Base-by-base conservation (phyloP, 1,140 invertebrate genomes). In the Drosophila eugracilis region DNA sequence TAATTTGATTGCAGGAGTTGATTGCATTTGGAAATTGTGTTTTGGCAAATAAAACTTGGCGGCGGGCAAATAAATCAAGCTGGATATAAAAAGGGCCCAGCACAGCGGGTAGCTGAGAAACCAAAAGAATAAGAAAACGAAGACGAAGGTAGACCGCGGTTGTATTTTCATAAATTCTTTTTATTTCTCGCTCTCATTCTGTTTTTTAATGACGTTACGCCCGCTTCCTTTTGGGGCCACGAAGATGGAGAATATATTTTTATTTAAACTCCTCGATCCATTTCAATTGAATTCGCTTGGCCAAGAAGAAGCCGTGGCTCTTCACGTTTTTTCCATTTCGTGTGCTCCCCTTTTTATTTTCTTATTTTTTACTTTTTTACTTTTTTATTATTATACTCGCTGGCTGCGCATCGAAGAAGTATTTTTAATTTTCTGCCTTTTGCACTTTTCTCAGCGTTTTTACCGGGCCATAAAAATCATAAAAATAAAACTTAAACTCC, bases 341-440 rank as follows among this genome's bases (percentile, higher is more conserved):
- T 57, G 60, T 55, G 41, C 49, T 28, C 47, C 26, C 32, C 39
- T 12, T 24, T 57, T 53, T 49, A 37, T 57, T 75, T 67, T 39
- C n/a, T n/a, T n/a, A n/a, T n/a, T n/a, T n/a, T n/a, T n/a, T n/a
- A n/a, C n/a, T n/a, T n/a, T n/a, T n/a, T n/a, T n/a, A n/a, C n/a
- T n/a, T n/a, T n/a, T n/a, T n/a, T n/a, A 10, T 42, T 49, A 44
- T 75, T 54, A 59, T 63, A 71, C 70, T 50, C 39, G 42, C 41
- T 45, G 28, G 53, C 54, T 66, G 60, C 45, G 54, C 78, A 69
- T 65, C 79, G 57, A 69, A 71, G 77, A 80, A 85, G 81, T 86
- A 88, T 86, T 86, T 86, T 86, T 86, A 86, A 86, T 86, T 86
- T 86, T 88, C 83, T 86, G 83, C 55, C 74, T 81, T 86, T 86